These are phyloP conservation scores for Eriocheir sinensis DNA, from an alignment of 1,140 invertebrate genomes.

Conservation along the genomic window DNA sequence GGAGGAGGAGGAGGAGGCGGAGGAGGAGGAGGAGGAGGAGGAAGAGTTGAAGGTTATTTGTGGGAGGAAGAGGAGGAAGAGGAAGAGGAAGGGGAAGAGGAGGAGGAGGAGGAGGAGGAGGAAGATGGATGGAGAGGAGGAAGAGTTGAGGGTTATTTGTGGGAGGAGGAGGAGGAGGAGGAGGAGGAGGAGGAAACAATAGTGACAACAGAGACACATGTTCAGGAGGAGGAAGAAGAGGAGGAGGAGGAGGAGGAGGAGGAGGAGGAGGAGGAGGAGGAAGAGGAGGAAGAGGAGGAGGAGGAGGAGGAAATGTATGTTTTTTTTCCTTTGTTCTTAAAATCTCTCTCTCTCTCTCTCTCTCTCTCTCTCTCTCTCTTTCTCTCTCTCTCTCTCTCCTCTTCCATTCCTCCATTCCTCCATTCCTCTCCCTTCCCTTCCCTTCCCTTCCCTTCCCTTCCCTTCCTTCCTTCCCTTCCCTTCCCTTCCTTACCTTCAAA, in stretches of 20 bases:
- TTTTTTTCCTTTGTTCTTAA: background rate
- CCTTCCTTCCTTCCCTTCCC: background rate
- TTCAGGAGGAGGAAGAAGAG: background rate
- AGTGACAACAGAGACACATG: too few species aligned
- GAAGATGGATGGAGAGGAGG: background rate
- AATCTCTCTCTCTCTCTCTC: background rate
- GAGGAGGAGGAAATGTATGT: background rate
- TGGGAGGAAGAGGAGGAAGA: background rate
- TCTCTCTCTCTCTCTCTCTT: background rate
- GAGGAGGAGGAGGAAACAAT: background rate
- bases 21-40: background rate
- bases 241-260: background rate
- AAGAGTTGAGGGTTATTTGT: background rate
- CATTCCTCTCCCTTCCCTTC: too few species aligned
- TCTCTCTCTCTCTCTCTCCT: background rate
- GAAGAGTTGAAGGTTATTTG: background rate
- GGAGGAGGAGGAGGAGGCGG: background rate
- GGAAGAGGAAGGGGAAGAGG: background rate
- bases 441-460: conserved; percentile 1
- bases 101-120: background rate
- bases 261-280: background rate
- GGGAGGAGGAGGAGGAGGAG: background rate
- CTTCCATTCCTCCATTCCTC: background rate
- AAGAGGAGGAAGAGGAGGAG: background rate
- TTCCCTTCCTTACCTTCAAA: conserved; percentile 72